Evolutionary conservation across 2,113 vertebrate species (phyloP).

Genomic region (Acanthochromis polyacanthus): DNA sequence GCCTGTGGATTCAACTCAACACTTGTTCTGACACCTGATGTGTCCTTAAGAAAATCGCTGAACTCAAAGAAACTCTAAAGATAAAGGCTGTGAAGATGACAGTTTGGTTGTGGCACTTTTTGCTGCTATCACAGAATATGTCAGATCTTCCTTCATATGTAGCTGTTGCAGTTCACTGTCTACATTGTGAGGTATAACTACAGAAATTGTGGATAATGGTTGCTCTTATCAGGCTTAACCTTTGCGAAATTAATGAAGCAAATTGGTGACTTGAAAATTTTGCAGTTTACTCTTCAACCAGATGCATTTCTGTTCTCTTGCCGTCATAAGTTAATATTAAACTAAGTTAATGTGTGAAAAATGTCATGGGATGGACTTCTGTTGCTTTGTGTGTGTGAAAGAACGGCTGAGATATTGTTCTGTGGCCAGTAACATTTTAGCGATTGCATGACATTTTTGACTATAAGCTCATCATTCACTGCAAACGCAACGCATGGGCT

Average conservation of each 20-base stretch:
- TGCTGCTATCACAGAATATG: too few species aligned
- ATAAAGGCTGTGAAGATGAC: neutral
- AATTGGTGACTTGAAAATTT: too few species aligned
- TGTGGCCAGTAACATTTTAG: too few species aligned
- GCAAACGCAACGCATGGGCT: neutral
- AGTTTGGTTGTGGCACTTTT: neutral
- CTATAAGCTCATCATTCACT: neutral
- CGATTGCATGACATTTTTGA: neutral
- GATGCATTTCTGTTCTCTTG: too few species aligned
- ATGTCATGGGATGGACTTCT: too few species aligned
- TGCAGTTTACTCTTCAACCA: too few species aligned
- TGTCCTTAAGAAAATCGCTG: neutral
- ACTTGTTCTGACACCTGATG: slow-evolving; percentile 1
- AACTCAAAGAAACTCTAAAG: slow-evolving; percentile 9
- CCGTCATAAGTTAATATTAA: too few species aligned
- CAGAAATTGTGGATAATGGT: neutral
- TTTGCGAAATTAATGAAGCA: too few species aligned
- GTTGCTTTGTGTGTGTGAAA: too few species aligned
- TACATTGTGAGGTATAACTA: neutral
- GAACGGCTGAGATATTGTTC: too few species aligned
- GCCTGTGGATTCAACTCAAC: neutral
- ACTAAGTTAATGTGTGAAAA: too few species aligned
- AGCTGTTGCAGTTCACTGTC: neutral
- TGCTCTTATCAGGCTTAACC: neutral
- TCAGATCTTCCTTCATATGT: neutral